A percentile compares a stretch with the other conserved stretches of the same genome.
phyloP scores from a whole-genome alignment of 2,113 vertebrate species.

The Eira barbara region DNA sequence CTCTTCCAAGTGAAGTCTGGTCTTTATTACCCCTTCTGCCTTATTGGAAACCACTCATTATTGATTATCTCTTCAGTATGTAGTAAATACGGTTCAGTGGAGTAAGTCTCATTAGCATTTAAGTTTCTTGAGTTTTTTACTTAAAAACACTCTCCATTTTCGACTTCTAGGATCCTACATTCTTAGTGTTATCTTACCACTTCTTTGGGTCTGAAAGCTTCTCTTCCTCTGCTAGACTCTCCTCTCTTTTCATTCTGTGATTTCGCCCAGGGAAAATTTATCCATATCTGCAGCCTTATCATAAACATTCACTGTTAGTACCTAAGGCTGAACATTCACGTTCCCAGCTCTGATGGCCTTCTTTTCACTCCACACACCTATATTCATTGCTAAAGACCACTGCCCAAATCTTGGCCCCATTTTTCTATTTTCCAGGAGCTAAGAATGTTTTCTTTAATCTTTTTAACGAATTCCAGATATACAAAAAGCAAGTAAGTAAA shows the following conservation, averaged over 20 bases:
- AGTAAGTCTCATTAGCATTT: neutral
- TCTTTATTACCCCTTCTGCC: neutral
- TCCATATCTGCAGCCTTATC: neutral
- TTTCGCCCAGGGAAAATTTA: neutral
- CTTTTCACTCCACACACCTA: neutral
- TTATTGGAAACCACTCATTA: neutral
- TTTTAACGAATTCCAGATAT: neutral
- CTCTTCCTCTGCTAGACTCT: neutral
- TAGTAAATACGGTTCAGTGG: neutral
- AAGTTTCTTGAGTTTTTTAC: neutral
- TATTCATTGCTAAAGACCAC: neutral
- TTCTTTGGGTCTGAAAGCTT: neutral
- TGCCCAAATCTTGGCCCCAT: neutral
- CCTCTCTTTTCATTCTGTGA: neutral
- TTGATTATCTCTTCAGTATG: too few species aligned
- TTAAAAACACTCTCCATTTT: neutral
- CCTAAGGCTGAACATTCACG: too few species aligned
- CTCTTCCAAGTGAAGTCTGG: neutral
- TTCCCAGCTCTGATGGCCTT: neutral
- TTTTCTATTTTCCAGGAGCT: neutral
- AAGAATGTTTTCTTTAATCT: neutral
- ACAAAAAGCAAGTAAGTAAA: neutral
- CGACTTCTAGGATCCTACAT: too few species aligned
- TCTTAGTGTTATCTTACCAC: neutral
- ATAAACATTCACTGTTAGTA: neutral